Percentiles rank a stretch among this genome's conserved stretches.
Conservation (phyloP, 2,113 vertebrate genomes). For the Phainopepla nitens region DNA sequence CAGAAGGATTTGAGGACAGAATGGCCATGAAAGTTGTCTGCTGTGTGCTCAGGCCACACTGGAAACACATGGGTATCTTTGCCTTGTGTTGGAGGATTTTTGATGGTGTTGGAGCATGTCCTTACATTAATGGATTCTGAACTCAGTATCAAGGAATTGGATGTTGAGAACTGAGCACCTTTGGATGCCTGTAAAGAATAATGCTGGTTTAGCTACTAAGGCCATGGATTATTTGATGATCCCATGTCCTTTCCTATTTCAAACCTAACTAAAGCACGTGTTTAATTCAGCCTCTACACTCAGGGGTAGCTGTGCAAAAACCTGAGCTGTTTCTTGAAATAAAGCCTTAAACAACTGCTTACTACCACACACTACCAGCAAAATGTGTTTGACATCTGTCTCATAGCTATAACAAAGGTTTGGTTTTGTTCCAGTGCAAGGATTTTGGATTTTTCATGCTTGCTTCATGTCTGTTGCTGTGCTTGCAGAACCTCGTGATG, state of each 20-base stretch:
- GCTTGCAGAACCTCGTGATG: slow-evolving; percentile 91
- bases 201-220: background rate
- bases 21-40: background rate
- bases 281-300: background rate
- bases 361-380: background rate
- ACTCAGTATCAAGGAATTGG: background rate
- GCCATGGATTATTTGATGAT: background rate
- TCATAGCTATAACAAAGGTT: background rate
- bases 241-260: background rate
- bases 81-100: background rate
- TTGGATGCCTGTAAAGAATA: background rate
- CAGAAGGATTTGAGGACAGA: background rate
- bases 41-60: background rate
- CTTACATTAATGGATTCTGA: background rate
- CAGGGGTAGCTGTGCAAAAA: background rate
- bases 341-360: background rate
- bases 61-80: background rate
- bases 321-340: background rate
- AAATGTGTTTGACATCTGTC: background rate
- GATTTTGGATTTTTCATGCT: background rate
- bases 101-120: background rate
- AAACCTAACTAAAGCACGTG: background rate
- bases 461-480: background rate
- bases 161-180: background rate
- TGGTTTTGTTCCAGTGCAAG: background rate